Percentiles rank a stretch among this genome's conserved stretches.
These are phyloP conservation scores for Gobio occitaniae DNA, from an alignment of 2,797 vertebrate genomes.

Conservation along the genomic window DNA sequence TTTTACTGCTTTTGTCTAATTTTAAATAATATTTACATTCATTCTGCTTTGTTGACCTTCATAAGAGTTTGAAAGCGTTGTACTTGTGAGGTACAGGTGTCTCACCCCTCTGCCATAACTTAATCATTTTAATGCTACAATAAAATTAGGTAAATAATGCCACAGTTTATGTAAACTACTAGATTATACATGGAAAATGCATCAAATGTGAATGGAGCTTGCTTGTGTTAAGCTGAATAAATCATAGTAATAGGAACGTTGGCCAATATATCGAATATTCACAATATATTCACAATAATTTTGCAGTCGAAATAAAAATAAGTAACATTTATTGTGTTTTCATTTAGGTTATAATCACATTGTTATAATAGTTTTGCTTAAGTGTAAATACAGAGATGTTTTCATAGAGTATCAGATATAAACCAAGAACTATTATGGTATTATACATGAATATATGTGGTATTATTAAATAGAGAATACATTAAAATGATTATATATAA, in stretches of 20 bases:
- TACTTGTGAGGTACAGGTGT: constrained; percentile 67
- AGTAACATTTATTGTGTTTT: not conserved
- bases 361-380: not conserved
- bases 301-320: not conserved
- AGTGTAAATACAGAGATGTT: not conserved
- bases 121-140: not conserved
- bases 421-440: too few species aligned
- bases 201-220: not conserved
- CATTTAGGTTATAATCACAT: not conserved
- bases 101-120: constrained; percentile 61
- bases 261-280: not conserved
- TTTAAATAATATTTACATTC: not conserved
- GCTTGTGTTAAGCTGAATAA: not conserved
- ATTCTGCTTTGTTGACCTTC: not conserved
- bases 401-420: not conserved
- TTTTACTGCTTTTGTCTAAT: not conserved
- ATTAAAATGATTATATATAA: not conserved
- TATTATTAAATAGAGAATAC: not conserved
- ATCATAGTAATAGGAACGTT: not conserved
- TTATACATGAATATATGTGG: too few species aligned
- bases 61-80: constrained; percentile 43
- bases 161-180: not conserved
- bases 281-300: not conserved
- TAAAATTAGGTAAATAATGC: constrained; percentile 9
- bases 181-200: too few species aligned